These are phyloP conservation scores for Drosophila watanabei DNA, from an alignment of 1,140 invertebrate genomes.

Conservation along the genomic window DNA sequence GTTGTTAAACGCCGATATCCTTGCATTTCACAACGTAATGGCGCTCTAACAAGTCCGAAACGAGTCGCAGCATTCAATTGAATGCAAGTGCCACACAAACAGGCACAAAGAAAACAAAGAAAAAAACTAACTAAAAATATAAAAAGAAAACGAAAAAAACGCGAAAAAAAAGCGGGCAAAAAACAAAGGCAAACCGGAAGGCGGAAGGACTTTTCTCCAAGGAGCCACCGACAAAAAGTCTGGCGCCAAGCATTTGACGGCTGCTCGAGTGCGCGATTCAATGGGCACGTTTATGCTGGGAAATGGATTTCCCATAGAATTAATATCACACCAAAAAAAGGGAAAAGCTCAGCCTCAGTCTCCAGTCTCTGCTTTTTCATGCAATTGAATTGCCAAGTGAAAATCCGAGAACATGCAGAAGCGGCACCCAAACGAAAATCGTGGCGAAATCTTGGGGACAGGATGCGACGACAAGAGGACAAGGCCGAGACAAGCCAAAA, in stretches of 20 bases:
- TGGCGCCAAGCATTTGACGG: conserved; percentile 69
- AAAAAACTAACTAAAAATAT: neutral
- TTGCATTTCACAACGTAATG: conserved; percentile 12
- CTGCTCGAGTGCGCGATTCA: conserved; percentile 60
- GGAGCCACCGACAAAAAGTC: conserved; percentile 44
- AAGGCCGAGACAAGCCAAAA: conserved; percentile 63
- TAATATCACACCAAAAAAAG: conserved; percentile 71
- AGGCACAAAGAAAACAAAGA: neutral
- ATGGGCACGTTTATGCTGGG: conserved; percentile 73
- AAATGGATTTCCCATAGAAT: conserved; percentile 78
- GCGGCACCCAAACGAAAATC: conserved; percentile 21
- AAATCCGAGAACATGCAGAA: conserved; percentile 45
- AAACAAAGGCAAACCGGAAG: conserved; percentile 10
- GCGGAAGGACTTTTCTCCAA: conserved; percentile 14
- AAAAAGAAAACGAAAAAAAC: neutral
- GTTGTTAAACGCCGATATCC: conserved; percentile 30
- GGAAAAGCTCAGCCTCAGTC: conserved; percentile 22
- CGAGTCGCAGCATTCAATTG: conserved; percentile 30
- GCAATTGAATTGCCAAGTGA: conserved; percentile 76
- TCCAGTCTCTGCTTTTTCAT: conserved; percentile 46
- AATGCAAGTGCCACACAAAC: conserved; percentile 35
- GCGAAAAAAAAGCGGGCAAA: neutral
- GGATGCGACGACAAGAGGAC: conserved; percentile 37
- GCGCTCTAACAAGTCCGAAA: conserved; percentile 32
- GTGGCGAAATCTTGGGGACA: conserved; percentile 13